Percentiles rank a stretch among this genome's conserved stretches.
These are phyloP conservation scores for Pristionchus japonicus DNA, from an alignment of 2,888 invertebrate genomes.

Conservation along the genomic window DNA sequence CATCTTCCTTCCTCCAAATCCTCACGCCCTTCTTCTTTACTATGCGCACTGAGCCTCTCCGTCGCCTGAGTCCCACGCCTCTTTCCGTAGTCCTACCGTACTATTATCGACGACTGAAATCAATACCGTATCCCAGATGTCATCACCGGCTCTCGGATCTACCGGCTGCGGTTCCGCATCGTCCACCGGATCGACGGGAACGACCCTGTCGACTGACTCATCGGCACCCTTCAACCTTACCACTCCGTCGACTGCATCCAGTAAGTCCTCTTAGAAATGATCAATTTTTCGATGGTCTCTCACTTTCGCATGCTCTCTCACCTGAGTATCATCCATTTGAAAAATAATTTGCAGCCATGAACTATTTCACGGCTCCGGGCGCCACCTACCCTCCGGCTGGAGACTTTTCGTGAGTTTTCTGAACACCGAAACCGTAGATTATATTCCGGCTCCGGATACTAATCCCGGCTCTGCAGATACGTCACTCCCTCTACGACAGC, in stretches of 20 bases:
- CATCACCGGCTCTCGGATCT: neutral
- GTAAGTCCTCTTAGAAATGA: neutral
- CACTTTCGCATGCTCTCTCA: neutral
- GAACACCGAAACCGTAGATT: neutral
- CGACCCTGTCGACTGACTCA: neutral
- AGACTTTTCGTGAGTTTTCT: slow-evolving; percentile 23
- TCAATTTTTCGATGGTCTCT: neutral
- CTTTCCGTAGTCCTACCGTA: neutral
- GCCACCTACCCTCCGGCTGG: neutral
- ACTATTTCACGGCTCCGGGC: neutral
- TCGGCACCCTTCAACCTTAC: neutral
- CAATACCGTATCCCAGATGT: neutral
- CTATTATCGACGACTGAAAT: neutral
- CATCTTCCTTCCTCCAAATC: neutral
- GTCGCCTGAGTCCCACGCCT: neutral
- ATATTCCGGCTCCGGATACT: neutral
- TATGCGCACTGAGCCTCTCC: neutral
- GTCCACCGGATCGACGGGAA: neutral
- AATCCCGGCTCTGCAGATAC: neutral
- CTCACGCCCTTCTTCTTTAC: neutral
- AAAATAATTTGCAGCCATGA: neutral
- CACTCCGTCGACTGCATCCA: neutral
- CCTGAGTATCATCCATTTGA: neutral
- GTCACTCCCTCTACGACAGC: slow-evolving; percentile 4
- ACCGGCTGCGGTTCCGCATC: neutral